A percentile compares a stretch with the other conserved stretches of the same genome.
Evolutionary conservation across 1,140 invertebrate species (phyloP).

Genomic region (Temnothorax nylanderi): DNA sequence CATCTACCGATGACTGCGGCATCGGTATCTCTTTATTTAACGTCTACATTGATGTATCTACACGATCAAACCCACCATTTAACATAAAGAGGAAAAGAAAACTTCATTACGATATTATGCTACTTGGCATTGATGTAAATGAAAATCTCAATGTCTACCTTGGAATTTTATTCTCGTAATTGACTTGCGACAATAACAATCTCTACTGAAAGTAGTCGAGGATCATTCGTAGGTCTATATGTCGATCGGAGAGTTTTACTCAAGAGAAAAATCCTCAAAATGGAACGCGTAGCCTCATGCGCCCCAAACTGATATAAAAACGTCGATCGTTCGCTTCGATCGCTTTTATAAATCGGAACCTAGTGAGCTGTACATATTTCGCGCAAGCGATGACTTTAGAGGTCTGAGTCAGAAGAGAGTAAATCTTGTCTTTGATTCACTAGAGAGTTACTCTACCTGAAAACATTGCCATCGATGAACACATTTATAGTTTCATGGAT

Average conservation of each 20-base stretch:
- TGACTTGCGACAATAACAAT: neutral
- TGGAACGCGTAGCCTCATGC: slow-evolving; percentile 6
- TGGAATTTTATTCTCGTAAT: slow-evolving; percentile 23
- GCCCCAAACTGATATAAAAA: slow-evolving; percentile 24
- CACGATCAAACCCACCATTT: neutral
- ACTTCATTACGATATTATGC: neutral
- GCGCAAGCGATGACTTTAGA: slow-evolving; percentile 40
- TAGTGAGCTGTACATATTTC: slow-evolving; percentile 28
- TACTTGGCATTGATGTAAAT: neutral
- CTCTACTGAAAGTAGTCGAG: neutral
- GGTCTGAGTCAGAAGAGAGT: slow-evolving; percentile 26
- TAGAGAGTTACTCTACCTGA: slow-evolving; percentile 39
- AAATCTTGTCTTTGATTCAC: slow-evolving; percentile 32
- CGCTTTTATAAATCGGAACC: slow-evolving; percentile 25
- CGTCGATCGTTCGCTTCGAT: slow-evolving; percentile 30
- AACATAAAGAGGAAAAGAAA: neutral
- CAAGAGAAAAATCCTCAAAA: slow-evolving; percentile 26
- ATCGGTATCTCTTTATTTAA: neutral
- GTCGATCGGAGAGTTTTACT: neutral
- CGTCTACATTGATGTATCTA: neutral
- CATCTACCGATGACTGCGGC: neutral
- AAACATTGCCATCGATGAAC: slow-evolving; percentile 57
- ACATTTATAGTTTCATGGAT: slow-evolving; percentile 53
- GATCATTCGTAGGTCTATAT: neutral
- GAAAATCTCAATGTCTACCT: neutral